These are phyloP conservation scores for Leptinotarsa rubiginosa DNA, from an alignment of 2,888 invertebrate species.

Conservation along the genomic window DNA sequence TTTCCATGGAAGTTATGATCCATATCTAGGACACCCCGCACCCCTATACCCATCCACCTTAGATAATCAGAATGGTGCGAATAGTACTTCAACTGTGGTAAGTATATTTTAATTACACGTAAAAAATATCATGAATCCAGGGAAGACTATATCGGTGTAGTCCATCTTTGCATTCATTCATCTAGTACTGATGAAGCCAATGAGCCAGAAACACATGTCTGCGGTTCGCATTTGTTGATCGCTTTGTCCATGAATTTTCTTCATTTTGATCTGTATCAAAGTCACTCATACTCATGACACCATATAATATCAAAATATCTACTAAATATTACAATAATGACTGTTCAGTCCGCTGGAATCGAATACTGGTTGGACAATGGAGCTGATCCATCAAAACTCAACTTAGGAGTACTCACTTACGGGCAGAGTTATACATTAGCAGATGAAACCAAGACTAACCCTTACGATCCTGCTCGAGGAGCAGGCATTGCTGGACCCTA, in stretches of 20 bases:
- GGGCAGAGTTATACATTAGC: slow-evolving; percentile 77
- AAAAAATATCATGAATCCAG: neutral
- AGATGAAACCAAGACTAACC: slow-evolving; percentile 62
- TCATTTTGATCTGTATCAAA: no score
- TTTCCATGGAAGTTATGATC: slow-evolving; percentile 76
- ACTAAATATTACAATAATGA: no score
- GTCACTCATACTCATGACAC: no score
- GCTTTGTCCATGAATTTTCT: no score
- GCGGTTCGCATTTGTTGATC: no score
- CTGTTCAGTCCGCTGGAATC: slow-evolving; percentile 65
- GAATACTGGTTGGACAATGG: slow-evolving; percentile 70
- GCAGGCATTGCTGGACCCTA: slow-evolving; percentile 74
- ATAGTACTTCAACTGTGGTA: slow-evolving; percentile 42
- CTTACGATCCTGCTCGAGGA: slow-evolving; percentile 72
- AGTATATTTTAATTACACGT: slow-evolving; percentile 23
- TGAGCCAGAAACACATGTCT: no score
- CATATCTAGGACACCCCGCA: slow-evolving; percentile 74
- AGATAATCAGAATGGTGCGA: slow-evolving; percentile 54
- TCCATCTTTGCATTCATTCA: no score
- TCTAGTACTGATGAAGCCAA: no score
- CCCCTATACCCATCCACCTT: slow-evolving; percentile 70
- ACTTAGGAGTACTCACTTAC: slow-evolving; percentile 78
- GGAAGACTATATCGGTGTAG: neutral
- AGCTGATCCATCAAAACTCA: slow-evolving; percentile 73
- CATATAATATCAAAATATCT: no score